Evolutionary conservation across 2,113 vertebrate genomes (phyloP).

Genomic region (Menidia beryllina): DNA sequence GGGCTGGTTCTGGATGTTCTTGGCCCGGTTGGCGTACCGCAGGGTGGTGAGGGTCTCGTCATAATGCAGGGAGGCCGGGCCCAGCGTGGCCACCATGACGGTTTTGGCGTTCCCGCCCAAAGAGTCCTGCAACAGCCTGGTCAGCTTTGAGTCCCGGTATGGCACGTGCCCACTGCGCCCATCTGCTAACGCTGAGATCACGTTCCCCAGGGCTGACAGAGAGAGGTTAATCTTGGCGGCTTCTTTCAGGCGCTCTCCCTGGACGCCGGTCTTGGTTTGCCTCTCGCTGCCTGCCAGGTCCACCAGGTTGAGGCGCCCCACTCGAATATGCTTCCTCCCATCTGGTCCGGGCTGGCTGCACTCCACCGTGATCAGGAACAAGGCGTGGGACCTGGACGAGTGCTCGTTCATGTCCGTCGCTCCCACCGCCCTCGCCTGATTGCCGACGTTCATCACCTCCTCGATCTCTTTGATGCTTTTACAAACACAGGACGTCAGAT

Average conservation of each 20-base stretch:
- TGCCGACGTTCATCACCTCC: conserved; percentile 96
- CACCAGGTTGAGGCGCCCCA: conserved; percentile 96
- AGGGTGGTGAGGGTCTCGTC: conserved; percentile 96
- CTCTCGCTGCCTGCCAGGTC: conserved; percentile 96
- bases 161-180: conserved; percentile 93
- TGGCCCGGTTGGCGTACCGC: conserved; percentile 95
- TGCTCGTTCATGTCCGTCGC: conserved; percentile 97
- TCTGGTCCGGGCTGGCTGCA: conserved; percentile 93
- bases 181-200: conserved; percentile 94
- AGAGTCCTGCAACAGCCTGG: conserved; percentile 95
- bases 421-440: conserved; percentile 90
- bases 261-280: conserved; percentile 89
- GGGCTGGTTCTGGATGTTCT: conserved; percentile 98
- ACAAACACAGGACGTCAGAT: conserved; percentile 96
- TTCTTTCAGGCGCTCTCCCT: conserved; percentile 92
- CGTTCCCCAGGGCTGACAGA: conserved; percentile 94
- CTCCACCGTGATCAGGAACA: conserved; percentile 96
- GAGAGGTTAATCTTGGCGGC: conserved; percentile 99
- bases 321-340: conserved; percentile 93
- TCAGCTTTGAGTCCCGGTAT: conserved; percentile 98
- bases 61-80: conserved; percentile 91
- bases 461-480: conserved; percentile 98
- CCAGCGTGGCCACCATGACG: conserved; percentile 96
- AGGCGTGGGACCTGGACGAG: conserved; percentile 95
- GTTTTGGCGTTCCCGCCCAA: conserved; percentile 97